Base-by-base conservation (phyloP, 2,888 invertebrate species). In the Meteorus colon region DNA sequence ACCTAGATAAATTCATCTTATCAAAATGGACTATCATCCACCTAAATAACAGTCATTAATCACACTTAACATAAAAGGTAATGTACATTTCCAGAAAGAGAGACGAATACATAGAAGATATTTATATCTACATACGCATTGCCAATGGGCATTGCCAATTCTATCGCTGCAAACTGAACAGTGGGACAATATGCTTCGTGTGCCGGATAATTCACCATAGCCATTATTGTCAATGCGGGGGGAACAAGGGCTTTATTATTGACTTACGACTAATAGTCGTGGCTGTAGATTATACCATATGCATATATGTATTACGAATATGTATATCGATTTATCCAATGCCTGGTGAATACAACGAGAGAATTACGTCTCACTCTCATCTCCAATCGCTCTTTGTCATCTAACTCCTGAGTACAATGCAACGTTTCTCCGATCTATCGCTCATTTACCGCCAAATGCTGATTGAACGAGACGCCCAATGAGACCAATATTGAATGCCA, bases 221-320 rank as follows among this genome's bases (percentile, higher is more conserved):
- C 86, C 86, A 85, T 87, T 88, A 88, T 85, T 82, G 83, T 80
- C 79, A 77, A 80, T 79, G 80, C 81, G n/a, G 16, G 31, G 55
- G 77, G 84, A 83, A 86, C 86, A 84, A 85, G 86, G 85, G 86
- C 86, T 86, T 87, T 86, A 86, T 88, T 89, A 88, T 89, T 89
- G 89, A 89, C 89, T 88, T 86, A 87, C 86, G 83, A 85, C 86
- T 86, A 87, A 88, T 88, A 87, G 87, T 88, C 88, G 84, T 85
- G 31, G 84, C 84, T 85, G 86, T 81, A 82, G 84, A 83, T 86
- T 84, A 83, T 82, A 79, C 79, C 75, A 72, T 74, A 45, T 63
- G n/a, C 41, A 60, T 69, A 34, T 34, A 63, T 66, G 27, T 66
- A 62, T 29, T 55, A 71, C 34, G 59, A 1, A 71, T 59, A 34